Evolutionary conservation across 2,113 vertebrate genomes (phyloP).

Genomic region (Taurulus bubalis): DNA sequence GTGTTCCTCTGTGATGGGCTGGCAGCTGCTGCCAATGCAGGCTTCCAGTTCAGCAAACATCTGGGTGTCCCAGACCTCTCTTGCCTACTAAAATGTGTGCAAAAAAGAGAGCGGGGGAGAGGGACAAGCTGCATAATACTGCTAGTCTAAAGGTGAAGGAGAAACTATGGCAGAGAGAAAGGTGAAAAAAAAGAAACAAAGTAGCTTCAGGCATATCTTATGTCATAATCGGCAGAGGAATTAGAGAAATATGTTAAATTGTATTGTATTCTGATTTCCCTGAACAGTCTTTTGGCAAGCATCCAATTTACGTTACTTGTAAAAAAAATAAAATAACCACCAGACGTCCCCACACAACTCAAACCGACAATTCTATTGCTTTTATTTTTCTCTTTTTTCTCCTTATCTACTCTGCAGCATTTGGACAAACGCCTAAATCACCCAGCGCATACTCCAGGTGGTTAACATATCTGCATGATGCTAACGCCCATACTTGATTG

Average conservation of each 20-base stretch:
- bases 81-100: conserved; percentile 50
- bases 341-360: neutral
- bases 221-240: conserved; percentile 1
- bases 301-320: neutral
- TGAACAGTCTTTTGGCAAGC: neutral
- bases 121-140: conserved; percentile 44
- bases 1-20: conserved; percentile 56
- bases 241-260: conserved; percentile 16
- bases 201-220: neutral
- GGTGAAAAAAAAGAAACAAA: conserved; percentile 28
- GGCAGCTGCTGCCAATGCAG: conserved; percentile 66
- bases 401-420: conserved; percentile 26
- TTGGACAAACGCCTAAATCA: conserved; percentile 30
- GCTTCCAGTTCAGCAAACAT: conserved; percentile 81
- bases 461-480: conserved; percentile 57
- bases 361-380: conserved; percentile 22
- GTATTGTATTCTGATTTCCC: conserved; percentile 7
- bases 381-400: conserved; percentile 14
- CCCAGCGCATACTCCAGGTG: conserved; percentile 45
- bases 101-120: conserved; percentile 12
- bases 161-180: conserved; percentile 8
- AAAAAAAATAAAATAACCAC: neutral
- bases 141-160: conserved; percentile 44
- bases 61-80: conserved; percentile 65
- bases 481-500: conserved; percentile 63